Base-by-base conservation (phyloP, 2,888 invertebrate species). In the Latheticus oryzae region DNA sequence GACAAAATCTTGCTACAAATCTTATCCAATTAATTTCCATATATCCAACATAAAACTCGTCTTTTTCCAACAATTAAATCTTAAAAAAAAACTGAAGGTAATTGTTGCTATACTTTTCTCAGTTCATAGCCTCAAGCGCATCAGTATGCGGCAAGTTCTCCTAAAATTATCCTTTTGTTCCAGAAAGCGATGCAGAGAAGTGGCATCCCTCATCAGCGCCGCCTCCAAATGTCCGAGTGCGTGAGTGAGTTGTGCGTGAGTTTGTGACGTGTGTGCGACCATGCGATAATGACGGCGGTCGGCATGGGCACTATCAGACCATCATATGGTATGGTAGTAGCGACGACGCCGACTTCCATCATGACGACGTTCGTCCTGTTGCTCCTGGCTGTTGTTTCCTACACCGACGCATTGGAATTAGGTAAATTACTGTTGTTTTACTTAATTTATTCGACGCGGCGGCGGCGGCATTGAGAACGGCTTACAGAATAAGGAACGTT, bases 271-370 rank as follows among this genome's bases (percentile, higher is more conserved):
- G 60, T 57, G 55, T 32, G 58, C 56, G 65, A 62, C 61, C 63
- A 66, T 65, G 50, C 58, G 65, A 58, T 62, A 61, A 66, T 63
- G 64, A 66, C 66, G 68, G 62, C 64, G 62, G 65, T 64, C 64
- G 64, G 64, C 65, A 67, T 68, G 67, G 64, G 61, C 63, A 64
- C 67, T 63, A 65, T 70, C 66, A 56, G 65, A 59, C 55, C 65
- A 62, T 65, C 66, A 61, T 45, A 62, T 52, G 58, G 21, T 56
- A 61, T 32, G 33, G 56, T 30, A 38, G 53, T 35, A 45, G 53
- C 54, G 35, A 35, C 63, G 53, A 57, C 64, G 48, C 50, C 23
- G 56, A 61, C 38, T 30, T 52, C 35, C 38, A 50, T 35, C 45
- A 50, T 52, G 35, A 35, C 63, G 53, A 57, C 64, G 48, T 47